phyloP scores from a whole-genome alignment of 2,888 invertebrate species.

The Ophion slaviceki region DNA sequence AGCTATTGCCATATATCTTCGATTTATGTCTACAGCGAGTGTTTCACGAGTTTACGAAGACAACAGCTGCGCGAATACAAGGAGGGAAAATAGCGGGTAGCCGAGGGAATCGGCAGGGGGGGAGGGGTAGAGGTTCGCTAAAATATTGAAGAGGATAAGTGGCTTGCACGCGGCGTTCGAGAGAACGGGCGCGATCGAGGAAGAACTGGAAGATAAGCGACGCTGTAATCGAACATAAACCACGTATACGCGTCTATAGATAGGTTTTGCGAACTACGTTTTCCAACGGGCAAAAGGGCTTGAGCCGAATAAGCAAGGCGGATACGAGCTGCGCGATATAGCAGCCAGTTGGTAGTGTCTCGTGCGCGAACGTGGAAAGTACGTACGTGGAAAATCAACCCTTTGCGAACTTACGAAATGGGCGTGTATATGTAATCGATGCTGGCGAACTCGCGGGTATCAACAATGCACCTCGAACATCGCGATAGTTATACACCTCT shows the following conservation, averaged over 20 bases:
- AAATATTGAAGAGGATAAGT: conserved; percentile 75
- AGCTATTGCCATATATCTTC: conserved; percentile 16
- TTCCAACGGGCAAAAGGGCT: conserved; percentile 11
- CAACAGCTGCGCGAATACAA: conserved; percentile 75
- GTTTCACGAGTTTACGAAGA: conserved; percentile 75
- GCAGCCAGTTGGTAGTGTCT: background rate
- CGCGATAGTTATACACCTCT: conserved; percentile 18
- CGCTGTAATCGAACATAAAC: conserved; percentile 14
- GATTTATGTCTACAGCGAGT: conserved; percentile 16
- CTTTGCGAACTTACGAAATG: conserved; percentile 41
- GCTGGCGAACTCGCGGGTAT: conserved; percentile 27
- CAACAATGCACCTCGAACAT: conserved; percentile 37
- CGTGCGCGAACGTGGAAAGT: background rate
- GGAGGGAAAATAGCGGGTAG: conserved; percentile 27
- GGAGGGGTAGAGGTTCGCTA: conserved; percentile 51
- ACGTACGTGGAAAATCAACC: conserved; percentile 35
- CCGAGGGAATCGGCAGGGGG: background rate
- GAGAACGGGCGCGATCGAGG: conserved; percentile 37
- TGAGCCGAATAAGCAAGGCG: background rate
- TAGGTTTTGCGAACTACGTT: conserved; percentile 1
- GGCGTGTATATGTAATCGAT: conserved; percentile 47
- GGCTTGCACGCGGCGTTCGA: conserved; percentile 46
- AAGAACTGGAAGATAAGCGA: conserved; percentile 27
- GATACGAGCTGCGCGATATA: background rate
- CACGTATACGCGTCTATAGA: conserved; percentile 9